A percentile compares a stretch with the other conserved stretches of the same genome.
Conservation (phyloP, 2,113 vertebrate species). For the Rhinopomastus cyanomelas region DNA sequence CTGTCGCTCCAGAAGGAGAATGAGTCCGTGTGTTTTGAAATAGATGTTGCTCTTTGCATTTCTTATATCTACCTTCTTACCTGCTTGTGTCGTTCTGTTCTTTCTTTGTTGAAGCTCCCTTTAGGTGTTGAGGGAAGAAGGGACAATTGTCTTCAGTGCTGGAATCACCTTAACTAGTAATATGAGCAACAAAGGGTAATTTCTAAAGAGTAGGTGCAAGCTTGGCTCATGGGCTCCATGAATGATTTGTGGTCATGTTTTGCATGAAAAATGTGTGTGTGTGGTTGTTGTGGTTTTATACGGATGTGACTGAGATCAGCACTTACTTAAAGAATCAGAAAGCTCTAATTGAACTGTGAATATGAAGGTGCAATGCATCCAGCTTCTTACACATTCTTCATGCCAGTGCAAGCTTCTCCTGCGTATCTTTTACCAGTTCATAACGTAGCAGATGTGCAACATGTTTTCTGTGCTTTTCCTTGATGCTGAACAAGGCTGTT, state of each 20-base stretch:
- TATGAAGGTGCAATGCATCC: not conserved
- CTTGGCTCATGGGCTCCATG: not conserved
- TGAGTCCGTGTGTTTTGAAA: not conserved
- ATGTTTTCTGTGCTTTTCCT: conserved; percentile 6
- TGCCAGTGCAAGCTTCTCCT: not conserved
- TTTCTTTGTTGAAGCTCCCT: not conserved
- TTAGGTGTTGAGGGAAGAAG: not conserved
- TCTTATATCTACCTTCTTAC: not conserved
- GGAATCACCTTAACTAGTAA: not conserved
- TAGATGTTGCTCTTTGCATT: not conserved
- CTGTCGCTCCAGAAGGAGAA: not conserved
- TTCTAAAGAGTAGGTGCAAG: not conserved
- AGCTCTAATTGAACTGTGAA: not conserved
- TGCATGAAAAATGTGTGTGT: not conserved
- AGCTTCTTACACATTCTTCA: not conserved
- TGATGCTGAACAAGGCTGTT: conserved; percentile 16
- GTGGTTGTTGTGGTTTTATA: not conserved
- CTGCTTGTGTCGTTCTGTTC: not conserved
- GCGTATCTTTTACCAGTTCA: not conserved
- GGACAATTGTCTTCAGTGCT: not conserved
- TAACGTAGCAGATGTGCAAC: not conserved
- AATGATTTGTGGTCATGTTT: not conserved
- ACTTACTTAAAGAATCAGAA: conserved; percentile 4
- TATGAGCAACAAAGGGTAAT: fast-evolving
- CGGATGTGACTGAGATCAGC: not conserved